Conservation (phyloP, 2,888 invertebrate genomes). For the Geophilus truncorum region DNA sequence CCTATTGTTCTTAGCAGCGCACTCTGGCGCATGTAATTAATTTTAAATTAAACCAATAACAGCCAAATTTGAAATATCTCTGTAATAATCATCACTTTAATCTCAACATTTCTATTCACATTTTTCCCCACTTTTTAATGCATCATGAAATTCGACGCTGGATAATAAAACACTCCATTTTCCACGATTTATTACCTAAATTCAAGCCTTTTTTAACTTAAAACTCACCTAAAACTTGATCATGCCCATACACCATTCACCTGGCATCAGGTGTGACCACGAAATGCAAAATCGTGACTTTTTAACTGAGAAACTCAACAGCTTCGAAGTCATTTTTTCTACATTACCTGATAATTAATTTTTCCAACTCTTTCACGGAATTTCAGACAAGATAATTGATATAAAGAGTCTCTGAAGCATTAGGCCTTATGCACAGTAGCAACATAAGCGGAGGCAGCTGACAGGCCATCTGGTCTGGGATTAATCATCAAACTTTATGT, state of each 20-base stretch:
- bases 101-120: background rate
- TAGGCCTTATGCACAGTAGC: constrained; percentile 8
- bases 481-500: constrained; percentile 24
- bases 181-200: constrained; percentile 1
- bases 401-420: background rate
- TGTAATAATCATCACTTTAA: background rate
- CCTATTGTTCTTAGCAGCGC: background rate
- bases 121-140: background rate
- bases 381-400: constrained; percentile 18
- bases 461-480: constrained; percentile 25
- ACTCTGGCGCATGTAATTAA: background rate
- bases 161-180: constrained; percentile 20
- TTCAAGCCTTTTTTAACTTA: background rate
- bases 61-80: too few species aligned
- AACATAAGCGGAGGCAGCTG: constrained; percentile 3
- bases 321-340: background rate
- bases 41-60: background rate
- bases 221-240: constrained; percentile 22
- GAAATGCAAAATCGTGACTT: background rate
- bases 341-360: background rate
- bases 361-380: constrained; percentile 20
- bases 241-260: background rate
- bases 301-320: background rate
- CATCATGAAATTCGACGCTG: background rate
- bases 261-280: constrained; percentile 23